Evolutionary conservation across 2,888 invertebrate species (phyloP).

Genomic region (Scelioninae gen. 1): DNA sequence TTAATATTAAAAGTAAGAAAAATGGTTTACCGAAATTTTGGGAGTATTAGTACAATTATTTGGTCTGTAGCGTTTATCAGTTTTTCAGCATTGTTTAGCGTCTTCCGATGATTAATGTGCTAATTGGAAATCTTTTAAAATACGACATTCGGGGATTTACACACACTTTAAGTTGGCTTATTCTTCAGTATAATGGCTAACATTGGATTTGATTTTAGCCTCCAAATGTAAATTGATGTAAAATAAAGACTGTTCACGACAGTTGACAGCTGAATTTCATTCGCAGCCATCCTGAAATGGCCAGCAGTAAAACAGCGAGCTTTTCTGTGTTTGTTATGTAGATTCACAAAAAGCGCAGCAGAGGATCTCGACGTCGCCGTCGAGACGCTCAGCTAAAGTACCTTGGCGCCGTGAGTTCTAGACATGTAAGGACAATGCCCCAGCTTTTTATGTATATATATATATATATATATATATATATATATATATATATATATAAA

Average conservation of each 20-base stretch:
- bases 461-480: neutral
- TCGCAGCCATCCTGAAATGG: constrained; percentile 8
- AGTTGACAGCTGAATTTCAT: constrained; percentile 10
- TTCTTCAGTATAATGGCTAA: no score
- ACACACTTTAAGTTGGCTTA: no score
- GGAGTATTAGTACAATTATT: no score
- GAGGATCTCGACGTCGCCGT: constrained; percentile 39
- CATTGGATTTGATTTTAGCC: no score
- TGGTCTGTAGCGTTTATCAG: no score
- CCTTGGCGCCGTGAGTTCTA: constrained; percentile 50
- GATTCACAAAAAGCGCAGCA: constrained; percentile 38
- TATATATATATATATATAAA: neutral
- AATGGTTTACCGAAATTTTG: no score
- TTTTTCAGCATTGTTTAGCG: no score
- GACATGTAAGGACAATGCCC: constrained; percentile 46
- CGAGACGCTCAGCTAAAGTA: constrained; percentile 41
- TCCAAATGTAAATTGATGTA: neutral
- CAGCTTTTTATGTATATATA: constrained; percentile 25
- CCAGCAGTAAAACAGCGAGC: constrained; percentile 19
- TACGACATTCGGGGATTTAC: no score
- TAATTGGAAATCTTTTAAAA: no score
- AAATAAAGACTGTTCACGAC: neutral
- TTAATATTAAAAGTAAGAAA: no score
- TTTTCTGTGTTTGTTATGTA: constrained; percentile 26
- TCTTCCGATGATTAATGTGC: no score